phyloP scores from a whole-genome alignment of 2,888 invertebrate genomes.

The Choristoneura rosaceana region DNA sequence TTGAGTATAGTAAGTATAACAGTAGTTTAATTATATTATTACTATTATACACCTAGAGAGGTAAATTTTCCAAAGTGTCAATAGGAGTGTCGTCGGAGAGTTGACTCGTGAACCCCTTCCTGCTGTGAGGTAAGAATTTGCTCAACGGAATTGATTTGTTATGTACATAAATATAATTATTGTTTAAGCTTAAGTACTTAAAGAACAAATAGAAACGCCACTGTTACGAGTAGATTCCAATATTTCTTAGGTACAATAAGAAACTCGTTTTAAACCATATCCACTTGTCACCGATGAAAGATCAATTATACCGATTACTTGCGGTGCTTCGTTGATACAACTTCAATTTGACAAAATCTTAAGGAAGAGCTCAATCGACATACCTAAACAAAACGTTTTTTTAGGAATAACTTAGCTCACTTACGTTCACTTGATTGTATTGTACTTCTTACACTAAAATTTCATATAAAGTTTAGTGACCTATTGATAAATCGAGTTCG shows the following conservation, averaged over 20 bases:
- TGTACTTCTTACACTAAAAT: background rate
- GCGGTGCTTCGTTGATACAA: background rate
- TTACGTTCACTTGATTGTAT: background rate
- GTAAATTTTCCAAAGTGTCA: slow-evolving; percentile 25
- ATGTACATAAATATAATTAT: slow-evolving; percentile 43
- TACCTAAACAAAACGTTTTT: background rate
- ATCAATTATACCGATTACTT: background rate
- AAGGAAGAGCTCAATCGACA: background rate
- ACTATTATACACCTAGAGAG: slow-evolving; percentile 20
- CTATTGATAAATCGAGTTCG: no score
- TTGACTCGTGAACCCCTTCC: slow-evolving; percentile 32
- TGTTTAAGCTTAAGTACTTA: slow-evolving; percentile 44
- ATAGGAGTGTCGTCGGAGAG: slow-evolving; percentile 7
- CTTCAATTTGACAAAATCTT: background rate
- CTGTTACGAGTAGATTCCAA: background rate
- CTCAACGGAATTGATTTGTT: slow-evolving; percentile 46
- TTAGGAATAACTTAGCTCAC: background rate
- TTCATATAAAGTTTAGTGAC: background rate
- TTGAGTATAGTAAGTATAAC: slow-evolving; percentile 19
- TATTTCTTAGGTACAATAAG: background rate
- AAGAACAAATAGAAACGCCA: slow-evolving; percentile 38
- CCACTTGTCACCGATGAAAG: background rate
- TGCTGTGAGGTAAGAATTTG: slow-evolving; percentile 42
- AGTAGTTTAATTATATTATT: slow-evolving; percentile 11
- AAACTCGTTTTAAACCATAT: background rate